Percentiles rank a stretch among this genome's conserved stretches.
Evolutionary conservation across 2,797 vertebrate species (phyloP).

Genomic region (Ctenochaetus hawaiiensis): DNA sequence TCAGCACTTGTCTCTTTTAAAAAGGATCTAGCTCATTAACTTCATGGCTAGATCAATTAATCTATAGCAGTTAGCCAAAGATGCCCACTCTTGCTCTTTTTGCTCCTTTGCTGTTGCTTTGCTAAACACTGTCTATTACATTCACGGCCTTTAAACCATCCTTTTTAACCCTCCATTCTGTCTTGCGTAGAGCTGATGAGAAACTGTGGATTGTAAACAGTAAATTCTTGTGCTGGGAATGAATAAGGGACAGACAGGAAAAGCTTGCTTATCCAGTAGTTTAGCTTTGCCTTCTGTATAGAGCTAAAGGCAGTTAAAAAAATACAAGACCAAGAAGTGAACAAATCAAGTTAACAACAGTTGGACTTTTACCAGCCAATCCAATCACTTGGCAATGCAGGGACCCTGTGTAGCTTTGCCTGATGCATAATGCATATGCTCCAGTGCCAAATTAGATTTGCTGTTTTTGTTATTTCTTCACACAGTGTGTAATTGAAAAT

Average conservation of each 20-base stretch:
- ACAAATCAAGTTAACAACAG: conserved; percentile 9
- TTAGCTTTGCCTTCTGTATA: background rate
- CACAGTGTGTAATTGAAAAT: conserved; percentile 33
- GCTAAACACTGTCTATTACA: conserved; percentile 47
- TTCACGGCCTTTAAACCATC: conserved; percentile 37
- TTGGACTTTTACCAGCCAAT: conserved; percentile 23
- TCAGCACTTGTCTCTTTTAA: conserved; percentile 82
- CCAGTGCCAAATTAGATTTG: background rate
- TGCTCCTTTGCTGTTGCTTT: conserved; percentile 47
- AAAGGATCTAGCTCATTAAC: conserved; percentile 84
- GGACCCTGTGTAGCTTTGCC: background rate
- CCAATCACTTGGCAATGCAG: background rate
- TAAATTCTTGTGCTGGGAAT: conserved; percentile 1
- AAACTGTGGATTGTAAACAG: conserved; percentile 25
- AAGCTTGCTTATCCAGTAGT: background rate
- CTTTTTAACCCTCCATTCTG: conserved; percentile 14
- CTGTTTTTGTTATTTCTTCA: conserved; percentile 23
- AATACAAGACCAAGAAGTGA: background rate
- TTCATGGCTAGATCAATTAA: conserved; percentile 85
- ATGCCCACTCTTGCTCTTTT: conserved; percentile 74
- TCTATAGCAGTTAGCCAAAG: conserved; percentile 84
- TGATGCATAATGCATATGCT: conserved; percentile 11
- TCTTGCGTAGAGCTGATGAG: conserved; percentile 15
- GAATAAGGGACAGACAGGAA: background rate
- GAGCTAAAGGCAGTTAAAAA: conserved; percentile 1